Evolutionary conservation across 2,888 invertebrate species (phyloP).

Genomic region (Dryocosmus kuriphilus): DNA sequence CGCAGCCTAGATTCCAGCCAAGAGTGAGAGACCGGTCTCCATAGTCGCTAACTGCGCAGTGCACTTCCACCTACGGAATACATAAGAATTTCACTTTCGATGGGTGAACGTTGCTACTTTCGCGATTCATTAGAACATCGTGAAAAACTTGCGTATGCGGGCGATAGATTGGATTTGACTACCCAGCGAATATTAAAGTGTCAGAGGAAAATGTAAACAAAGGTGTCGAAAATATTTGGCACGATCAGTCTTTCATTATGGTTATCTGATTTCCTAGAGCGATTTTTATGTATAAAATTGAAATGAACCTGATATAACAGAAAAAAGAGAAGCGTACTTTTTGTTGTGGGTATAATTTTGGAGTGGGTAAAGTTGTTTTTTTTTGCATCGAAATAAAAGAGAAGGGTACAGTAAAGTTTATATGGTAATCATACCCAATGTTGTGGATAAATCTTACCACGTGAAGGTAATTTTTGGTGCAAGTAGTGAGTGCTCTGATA

Average conservation of each 20-base stretch:
- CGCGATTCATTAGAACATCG: conserved; percentile 49
- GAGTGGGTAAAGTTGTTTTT: too few relatives aligned
- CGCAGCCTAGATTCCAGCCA: conserved; percentile 55
- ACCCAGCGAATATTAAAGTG: neutral
- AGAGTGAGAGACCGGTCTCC: conserved; percentile 29
- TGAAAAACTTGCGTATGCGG: neutral
- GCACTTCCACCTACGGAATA: conserved; percentile 49
- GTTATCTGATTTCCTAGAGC: neutral
- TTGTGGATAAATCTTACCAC: too few relatives aligned
- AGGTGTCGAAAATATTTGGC: neutral
- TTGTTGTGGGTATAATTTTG: too few relatives aligned
- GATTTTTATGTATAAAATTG: conserved; percentile 2
- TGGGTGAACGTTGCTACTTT: conserved; percentile 68
- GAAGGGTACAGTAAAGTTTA: too few relatives aligned
- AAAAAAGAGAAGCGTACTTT: too few relatives aligned
- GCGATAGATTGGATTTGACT: neutral
- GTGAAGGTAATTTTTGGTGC: too few relatives aligned
- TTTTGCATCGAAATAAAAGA: too few relatives aligned
- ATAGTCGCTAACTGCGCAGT: conserved; percentile 45
- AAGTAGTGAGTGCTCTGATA: too few relatives aligned
- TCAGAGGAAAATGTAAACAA: neutral
- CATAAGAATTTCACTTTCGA: conserved; percentile 60
- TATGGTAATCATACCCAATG: too few relatives aligned
- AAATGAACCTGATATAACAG: too few relatives aligned
- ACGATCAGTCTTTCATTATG: neutral